Conservation (phyloP, 1,140 invertebrate genomes). For the Drosophila gunungcola region DNA sequence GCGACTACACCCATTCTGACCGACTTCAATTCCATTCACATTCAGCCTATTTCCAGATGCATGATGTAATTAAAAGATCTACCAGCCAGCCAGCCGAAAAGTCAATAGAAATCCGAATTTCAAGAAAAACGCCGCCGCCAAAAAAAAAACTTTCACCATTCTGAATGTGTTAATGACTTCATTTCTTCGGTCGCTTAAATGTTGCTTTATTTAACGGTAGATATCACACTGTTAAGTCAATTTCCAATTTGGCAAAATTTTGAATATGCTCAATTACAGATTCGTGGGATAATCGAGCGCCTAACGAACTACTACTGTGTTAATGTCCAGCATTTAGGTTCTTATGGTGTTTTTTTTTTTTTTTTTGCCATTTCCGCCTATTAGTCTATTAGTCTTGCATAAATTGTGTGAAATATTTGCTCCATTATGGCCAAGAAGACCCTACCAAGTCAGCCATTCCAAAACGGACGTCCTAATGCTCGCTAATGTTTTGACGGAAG, state of each 20-base stretch:
- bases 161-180: conserved; percentile 71
- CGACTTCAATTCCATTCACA: conserved; percentile 43
- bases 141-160: conserved; percentile 78
- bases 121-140: conserved; percentile 8
- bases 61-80: conserved; percentile 61
- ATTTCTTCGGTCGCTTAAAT: conserved; percentile 58
- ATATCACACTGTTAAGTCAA: conserved; percentile 39
- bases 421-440: conserved; percentile 12
- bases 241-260: conserved; percentile 38
- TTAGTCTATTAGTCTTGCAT: conserved; percentile 13
- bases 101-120: conserved; percentile 52
- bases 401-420: conserved; percentile 15
- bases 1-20: conserved; percentile 24
- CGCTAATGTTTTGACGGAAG: conserved; percentile 64
- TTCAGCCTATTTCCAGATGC: conserved; percentile 36
- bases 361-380: conserved; percentile 6
- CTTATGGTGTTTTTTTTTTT: too few species aligned
- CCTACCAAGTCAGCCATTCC: conserved; percentile 23
- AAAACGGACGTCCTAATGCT: conserved; percentile 55
- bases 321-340: neutral
- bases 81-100: conserved; percentile 39
- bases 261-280: conserved; percentile 16
- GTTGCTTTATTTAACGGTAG: conserved; percentile 21
- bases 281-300: conserved; percentile 6
- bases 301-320: neutral